Percentiles rank a stretch among this genome's conserved stretches.
These are phyloP conservation scores for Protonemura montana DNA, from an alignment of 2,888 invertebrate genomes.

Conservation along the genomic window DNA sequence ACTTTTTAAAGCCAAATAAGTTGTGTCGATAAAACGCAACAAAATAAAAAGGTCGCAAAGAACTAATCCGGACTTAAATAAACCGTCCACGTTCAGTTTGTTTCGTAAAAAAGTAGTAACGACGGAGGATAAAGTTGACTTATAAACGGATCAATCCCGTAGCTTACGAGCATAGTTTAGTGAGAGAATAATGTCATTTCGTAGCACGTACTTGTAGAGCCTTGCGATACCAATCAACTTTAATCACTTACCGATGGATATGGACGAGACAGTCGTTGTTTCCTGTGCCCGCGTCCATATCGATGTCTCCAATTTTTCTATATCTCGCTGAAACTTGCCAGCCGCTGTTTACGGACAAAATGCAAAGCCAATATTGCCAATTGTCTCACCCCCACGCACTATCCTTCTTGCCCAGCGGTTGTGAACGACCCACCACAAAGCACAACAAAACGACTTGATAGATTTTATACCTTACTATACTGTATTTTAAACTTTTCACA, in stretches of 20 bases:
- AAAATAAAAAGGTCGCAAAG: background rate
- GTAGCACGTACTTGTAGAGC: background rate
- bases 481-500: conserved; percentile 16
- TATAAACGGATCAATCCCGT: background rate
- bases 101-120: background rate
- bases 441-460: conserved; percentile 17
- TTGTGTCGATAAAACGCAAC: background rate
- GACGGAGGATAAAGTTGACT: background rate
- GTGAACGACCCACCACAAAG: background rate
- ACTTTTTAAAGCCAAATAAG: background rate
- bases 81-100: background rate
- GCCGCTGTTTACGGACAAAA: background rate
- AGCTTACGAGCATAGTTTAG: background rate
- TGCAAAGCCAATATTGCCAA: background rate
- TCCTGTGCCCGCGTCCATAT: background rate
- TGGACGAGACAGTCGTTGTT: background rate
- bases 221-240: background rate
- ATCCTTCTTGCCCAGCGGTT: background rate
- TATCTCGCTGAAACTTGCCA: conserved; percentile 7
- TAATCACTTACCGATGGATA: background rate
- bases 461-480: conserved; percentile 39
- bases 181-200: background rate
- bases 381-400: background rate
- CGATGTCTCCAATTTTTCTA: background rate
- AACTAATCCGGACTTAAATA: background rate